Conservation (phyloP, 1,140 invertebrate species). For the Camponotus vicinus region DNA sequence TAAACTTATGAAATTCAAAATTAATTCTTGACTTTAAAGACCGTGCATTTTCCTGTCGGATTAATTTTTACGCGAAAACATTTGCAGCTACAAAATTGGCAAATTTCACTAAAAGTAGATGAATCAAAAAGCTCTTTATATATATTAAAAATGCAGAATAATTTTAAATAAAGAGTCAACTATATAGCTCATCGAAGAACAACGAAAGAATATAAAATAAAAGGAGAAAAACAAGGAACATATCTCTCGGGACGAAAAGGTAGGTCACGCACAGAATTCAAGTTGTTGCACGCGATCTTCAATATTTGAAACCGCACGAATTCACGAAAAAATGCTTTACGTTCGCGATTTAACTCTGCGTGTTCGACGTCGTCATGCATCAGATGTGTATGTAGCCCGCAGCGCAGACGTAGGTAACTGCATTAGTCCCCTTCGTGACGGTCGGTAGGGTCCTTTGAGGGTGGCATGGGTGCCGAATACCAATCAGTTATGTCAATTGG, state of each 20-base stretch:
- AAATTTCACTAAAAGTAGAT: background rate
- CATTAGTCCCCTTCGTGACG: conserved; percentile 73
- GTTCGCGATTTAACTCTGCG: conserved; percentile 44
- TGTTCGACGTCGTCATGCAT: conserved; percentile 31
- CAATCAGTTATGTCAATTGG: conserved; percentile 85
- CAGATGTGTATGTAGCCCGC: conserved; percentile 48
- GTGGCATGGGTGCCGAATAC: conserved; percentile 79
- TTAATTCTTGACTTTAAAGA: background rate
- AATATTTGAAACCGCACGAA: conserved; percentile 24
- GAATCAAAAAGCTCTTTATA: background rate
- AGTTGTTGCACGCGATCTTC: background rate
- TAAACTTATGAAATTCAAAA: background rate
- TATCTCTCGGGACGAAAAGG: background rate
- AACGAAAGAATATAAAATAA: background rate
- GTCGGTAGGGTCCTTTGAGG: conserved; percentile 76
- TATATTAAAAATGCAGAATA: conserved; percentile 9
- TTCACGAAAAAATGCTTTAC: conserved; percentile 36
- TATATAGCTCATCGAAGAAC: background rate
- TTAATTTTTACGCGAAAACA: background rate
- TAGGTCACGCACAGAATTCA: background rate
- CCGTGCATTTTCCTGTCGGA: background rate
- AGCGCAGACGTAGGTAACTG: conserved; percentile 75
- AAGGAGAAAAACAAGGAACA: background rate
- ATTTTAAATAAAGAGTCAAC: background rate
- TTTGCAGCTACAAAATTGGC: background rate